Base-by-base conservation (phyloP, 30 jellyfish, hydroid and myxozoan species). In the Aurelia coerulea region DNA sequence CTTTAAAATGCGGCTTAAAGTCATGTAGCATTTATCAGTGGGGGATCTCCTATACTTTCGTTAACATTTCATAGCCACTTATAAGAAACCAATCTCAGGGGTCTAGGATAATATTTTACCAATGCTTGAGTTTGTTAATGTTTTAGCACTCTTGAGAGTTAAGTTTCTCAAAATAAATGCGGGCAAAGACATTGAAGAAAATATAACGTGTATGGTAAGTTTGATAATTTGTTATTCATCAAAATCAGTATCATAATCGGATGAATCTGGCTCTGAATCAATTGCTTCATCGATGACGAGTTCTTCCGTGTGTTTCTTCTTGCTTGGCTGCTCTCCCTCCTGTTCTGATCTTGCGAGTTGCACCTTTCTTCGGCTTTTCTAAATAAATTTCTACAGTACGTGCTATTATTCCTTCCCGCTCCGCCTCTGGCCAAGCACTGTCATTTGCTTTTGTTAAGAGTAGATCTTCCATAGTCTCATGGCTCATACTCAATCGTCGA, bases 371-470 rank as follows among this genome's bases (percentile, higher is more conserved):
- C 74, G 62, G 2, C 41, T 81, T 50, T 63, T n/a, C 77, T 23
- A 79, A 65, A 39, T 60, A 79, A 1, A 54, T 15, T 76, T 76
- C 65, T 6, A 76, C 62, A 58, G 80, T 80, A 41, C 58, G 58
- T 51, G 51, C 75, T 0, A 76, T 19, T 51, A 76, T 52, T 15
- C 59, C 62, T 58, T 51, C 0, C 60, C 80, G 68, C 68, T 76
- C 87, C 49, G 87, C 74, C 32, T 76, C 75, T 54, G 62, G 51
- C 92, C 92, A 83, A 11, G 62, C 62, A 42, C 71, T 82, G 59
- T 82, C 80, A 82, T 82, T 82, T 19, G 64, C 80, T 33, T 70
- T 67, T 1, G 67, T 69, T 16, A 54, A 14, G 3, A 82, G 65
- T 50, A 67, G 35, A 37, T 33, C 80, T 70, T 67, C 87, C 59